A percentile compares a stretch with the other conserved stretches of the same genome.
These are phyloP conservation scores for Tachina lurida DNA, from an alignment of 2,888 invertebrate genomes.

Conservation along the genomic window DNA sequence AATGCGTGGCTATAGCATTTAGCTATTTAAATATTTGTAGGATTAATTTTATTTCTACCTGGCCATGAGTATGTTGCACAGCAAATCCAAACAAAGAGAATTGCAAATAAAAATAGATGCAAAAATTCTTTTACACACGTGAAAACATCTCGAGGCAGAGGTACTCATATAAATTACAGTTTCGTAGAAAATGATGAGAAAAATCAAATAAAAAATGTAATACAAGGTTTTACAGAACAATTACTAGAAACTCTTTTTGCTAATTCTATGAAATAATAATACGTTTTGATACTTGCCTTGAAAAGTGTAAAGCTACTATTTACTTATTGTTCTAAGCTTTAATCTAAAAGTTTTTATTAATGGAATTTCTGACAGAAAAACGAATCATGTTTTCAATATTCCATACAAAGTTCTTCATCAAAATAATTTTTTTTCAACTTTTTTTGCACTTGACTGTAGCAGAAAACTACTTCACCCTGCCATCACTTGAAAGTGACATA, in stretches of 20 bases:
- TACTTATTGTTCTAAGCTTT: too few species aligned
- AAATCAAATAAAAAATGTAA: not conserved
- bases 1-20: not conserved
- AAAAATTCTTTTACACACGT: not conserved
- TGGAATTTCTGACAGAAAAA: too few species aligned
- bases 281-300: too few species aligned
- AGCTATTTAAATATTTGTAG: not conserved
- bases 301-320: too few species aligned
- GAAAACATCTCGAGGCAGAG: not conserved
- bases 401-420: too few species aligned
- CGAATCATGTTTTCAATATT: too few species aligned
- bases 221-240: not conserved
- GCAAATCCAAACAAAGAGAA: not conserved
- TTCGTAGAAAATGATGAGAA: not conserved
- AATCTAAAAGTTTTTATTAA: too few species aligned
- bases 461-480: slow-evolving; percentile 7
- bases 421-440: not conserved
- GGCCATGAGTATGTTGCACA: not conserved
- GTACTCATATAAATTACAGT: slow-evolving; percentile 10
- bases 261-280: too few species aligned
- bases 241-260: not conserved
- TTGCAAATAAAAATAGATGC: not conserved
- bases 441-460: slow-evolving; percentile 9
- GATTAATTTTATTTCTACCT: not conserved
- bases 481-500: slow-evolving; percentile 55